Conservation (phyloP, 1,140 invertebrate genomes). For the Formica selysi region DNA sequence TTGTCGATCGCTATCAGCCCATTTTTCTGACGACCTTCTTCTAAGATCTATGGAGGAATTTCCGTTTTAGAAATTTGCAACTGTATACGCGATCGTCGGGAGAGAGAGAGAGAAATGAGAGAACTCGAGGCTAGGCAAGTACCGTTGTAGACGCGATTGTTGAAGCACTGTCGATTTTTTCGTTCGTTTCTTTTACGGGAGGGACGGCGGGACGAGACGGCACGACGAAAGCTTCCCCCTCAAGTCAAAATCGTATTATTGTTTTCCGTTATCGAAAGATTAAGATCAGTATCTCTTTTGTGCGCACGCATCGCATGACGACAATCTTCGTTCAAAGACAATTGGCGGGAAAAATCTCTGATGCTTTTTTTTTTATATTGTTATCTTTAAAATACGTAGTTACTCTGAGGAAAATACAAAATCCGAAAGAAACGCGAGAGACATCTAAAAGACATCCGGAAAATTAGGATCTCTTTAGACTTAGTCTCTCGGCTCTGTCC, state of each 20-base stretch:
- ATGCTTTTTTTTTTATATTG: not conserved
- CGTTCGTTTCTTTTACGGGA: constrained; percentile 28
- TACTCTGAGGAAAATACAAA: not conserved
- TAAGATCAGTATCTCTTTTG: constrained; percentile 21
- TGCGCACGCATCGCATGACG: not conserved
- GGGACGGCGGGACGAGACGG: constrained; percentile 61
- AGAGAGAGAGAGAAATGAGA: constrained; percentile 18
- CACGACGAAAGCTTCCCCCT: constrained; percentile 1
- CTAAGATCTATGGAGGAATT: not conserved
- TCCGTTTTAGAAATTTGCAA: constrained; percentile 13
- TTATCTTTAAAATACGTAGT: constrained; percentile 15
- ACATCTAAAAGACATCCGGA: not conserved
- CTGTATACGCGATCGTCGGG: constrained; percentile 48
- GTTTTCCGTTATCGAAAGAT: constrained; percentile 35
- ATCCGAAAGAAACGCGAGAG: not conserved
- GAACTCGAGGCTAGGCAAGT: constrained; percentile 64
- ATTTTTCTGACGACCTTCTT: constrained; percentile 40
- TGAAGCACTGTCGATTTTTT: constrained; percentile 63
- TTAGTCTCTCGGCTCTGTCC: not conserved
- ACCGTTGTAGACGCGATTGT: constrained; percentile 72
- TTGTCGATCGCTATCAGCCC: constrained; percentile 1
- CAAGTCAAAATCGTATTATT: constrained; percentile 30
- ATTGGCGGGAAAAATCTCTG: not conserved
- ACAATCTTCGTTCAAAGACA: constrained; percentile 21
- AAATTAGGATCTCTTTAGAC: not conserved